These are phyloP conservation scores for Corythoichthys intestinalis DNA, from an alignment of 2,113 vertebrate species.

Conservation along the genomic window DNA sequence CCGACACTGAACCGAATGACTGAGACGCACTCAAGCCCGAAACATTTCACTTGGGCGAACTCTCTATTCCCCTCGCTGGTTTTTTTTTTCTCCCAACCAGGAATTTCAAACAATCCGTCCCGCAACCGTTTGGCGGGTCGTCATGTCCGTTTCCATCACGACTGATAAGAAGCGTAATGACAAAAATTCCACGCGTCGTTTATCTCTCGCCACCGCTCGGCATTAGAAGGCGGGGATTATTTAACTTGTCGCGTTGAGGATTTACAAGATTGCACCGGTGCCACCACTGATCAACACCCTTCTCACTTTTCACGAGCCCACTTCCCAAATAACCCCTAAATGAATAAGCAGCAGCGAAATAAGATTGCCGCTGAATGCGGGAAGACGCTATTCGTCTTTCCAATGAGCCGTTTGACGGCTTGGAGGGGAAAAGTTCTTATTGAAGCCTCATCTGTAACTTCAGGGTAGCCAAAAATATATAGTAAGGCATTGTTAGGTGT, in stretches of 20 bases:
- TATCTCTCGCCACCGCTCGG: constrained; percentile 25
- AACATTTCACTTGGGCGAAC: not conserved
- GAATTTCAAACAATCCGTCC: constrained; percentile 8
- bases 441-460: not conserved
- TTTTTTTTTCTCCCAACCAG: not conserved
- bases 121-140: not conserved
- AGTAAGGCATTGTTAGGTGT: too few relatives aligned
- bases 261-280: constrained; percentile 35
- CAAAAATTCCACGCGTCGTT: constrained; percentile 30
- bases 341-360: not conserved
- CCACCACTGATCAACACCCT: constrained; percentile 10
- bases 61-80: not conserved
- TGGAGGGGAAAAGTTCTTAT: not conserved
- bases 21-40: not conserved
- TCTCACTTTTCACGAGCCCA: constrained; percentile 16
- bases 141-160: constrained; percentile 18
- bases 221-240: constrained; percentile 40
- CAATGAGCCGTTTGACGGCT: constrained; percentile 15
- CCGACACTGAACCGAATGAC: not conserved
- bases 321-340: not conserved
- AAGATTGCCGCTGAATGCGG: not conserved
- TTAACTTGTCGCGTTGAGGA: constrained; percentile 26
- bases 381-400: constrained; percentile 41
- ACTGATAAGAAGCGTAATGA: constrained; percentile 35
- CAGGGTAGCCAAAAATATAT: not conserved